Evolutionary conservation across 2,797 vertebrate species (phyloP).

Genomic region (Amphiprion clarkii): DNA sequence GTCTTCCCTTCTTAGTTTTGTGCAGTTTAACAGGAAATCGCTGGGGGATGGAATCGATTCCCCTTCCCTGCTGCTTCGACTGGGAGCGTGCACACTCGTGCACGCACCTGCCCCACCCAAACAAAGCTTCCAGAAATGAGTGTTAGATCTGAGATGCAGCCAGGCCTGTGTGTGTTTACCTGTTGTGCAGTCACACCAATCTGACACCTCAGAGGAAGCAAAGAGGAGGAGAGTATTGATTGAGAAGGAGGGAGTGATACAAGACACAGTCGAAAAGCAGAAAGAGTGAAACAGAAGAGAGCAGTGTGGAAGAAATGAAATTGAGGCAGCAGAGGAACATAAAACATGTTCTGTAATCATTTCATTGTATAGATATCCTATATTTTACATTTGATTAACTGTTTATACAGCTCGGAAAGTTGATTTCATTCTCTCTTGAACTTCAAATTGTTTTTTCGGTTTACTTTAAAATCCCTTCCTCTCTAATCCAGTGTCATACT

Average conservation of each 20-base stretch:
- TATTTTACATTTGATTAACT: slow-evolving; percentile 26
- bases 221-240: slow-evolving; percentile 55
- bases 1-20: slow-evolving; percentile 55
- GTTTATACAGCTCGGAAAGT: slow-evolving; percentile 29
- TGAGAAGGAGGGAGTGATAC: slow-evolving; percentile 38
- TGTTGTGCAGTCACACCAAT: slow-evolving; percentile 62
- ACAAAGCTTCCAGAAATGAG: slow-evolving; percentile 48
- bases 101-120: slow-evolving; percentile 58
- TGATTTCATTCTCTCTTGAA: neutral
- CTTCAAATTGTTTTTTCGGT: slow-evolving; percentile 47
- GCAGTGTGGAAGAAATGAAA: slow-evolving; percentile 30
- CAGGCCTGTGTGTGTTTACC: slow-evolving; percentile 39
- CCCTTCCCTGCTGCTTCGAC: slow-evolving; percentile 57
- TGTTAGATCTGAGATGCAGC: slow-evolving; percentile 38
- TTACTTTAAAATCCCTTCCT: slow-evolving; percentile 25
- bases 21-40: slow-evolving; percentile 61
- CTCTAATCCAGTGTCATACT: slow-evolving; percentile 12
- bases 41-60: slow-evolving; percentile 72
- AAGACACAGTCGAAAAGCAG: slow-evolving; percentile 44
- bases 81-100: slow-evolving; percentile 17
- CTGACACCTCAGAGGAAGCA: slow-evolving; percentile 53
- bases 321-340: slow-evolving; percentile 30
- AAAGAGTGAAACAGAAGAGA: slow-evolving; percentile 35
- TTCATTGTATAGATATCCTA: slow-evolving; percentile 10
- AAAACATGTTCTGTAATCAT: slow-evolving; percentile 28